These are phyloP conservation scores for Athalia cordata DNA, from an alignment of 2,888 invertebrate species.

Conservation along the genomic window DNA sequence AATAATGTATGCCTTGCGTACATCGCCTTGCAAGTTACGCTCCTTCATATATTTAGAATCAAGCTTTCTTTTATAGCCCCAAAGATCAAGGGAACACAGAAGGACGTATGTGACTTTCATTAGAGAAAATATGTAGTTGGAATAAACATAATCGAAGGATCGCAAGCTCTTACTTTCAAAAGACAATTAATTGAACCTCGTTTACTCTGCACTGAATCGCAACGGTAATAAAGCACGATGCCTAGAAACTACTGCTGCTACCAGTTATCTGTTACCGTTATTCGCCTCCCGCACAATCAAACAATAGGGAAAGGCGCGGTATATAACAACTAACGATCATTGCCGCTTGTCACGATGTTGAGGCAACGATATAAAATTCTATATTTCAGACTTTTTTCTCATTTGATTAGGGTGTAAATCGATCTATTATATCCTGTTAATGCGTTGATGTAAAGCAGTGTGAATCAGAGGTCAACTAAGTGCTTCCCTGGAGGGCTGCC, in stretches of 20 bases:
- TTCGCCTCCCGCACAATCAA: slow-evolving; percentile 10
- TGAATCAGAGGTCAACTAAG: slow-evolving; percentile 62
- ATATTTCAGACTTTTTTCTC: slow-evolving; percentile 1
- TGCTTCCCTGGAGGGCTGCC: slow-evolving; percentile 68
- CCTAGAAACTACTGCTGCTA: slow-evolving; percentile 34
- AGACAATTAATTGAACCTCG: slow-evolving; percentile 38
- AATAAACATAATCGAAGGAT: slow-evolving; percentile 8
- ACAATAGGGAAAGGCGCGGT: slow-evolving; percentile 38
- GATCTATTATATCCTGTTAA: slow-evolving; percentile 60
- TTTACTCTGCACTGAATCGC: slow-evolving; percentile 4
- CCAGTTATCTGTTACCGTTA: slow-evolving; percentile 40
- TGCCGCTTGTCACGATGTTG: slow-evolving; percentile 32
- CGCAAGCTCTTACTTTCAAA: slow-evolving; percentile 43
- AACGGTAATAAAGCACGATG: slow-evolving; percentile 38
- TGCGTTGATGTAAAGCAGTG: slow-evolving; percentile 49
- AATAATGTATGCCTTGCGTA: neutral
- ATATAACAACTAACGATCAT: slow-evolving; percentile 3
- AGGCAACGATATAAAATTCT: neutral
- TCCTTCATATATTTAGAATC: neutral
- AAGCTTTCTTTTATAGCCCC: neutral
- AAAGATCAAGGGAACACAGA: neutral
- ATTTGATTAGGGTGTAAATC: slow-evolving; percentile 58
- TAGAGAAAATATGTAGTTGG: slow-evolving; percentile 10
- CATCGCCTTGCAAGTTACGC: neutral
- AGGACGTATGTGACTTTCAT: slow-evolving; percentile 9